Conservation (phyloP, 2,113 vertebrate species). For the rabbit (Oryctolagus cuniculus) region mOryCun1.1 NC_091452.1:6914001-6914500, state of each 20-base stretch:
- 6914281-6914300: conserved; percentile 88
- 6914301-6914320: conserved; percentile 86
- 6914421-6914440: conserved; percentile 89
- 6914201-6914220: conserved; percentile 88
- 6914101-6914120: conserved; percentile 91
- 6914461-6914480: conserved; percentile 91
- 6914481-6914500: conserved; percentile 87
- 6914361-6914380: conserved; percentile 90
- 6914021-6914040: conserved; percentile 85
- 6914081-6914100: conserved; percentile 89
- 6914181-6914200: conserved; percentile 88
- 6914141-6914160: conserved; percentile 79
- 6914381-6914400: conserved; percentile 85
- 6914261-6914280: conserved; percentile 88
- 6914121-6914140: conserved; percentile 87
- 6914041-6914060: conserved; percentile 91
- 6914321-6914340: conserved; percentile 85
- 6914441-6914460: conserved; percentile 91
- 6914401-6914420: conserved; percentile 86
- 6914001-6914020: conserved; percentile 89
- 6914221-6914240: conserved; percentile 86
- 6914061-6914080: conserved; percentile 84
- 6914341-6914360: conserved; percentile 89
- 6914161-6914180: conserved; percentile 87
- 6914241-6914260: conserved; percentile 89